phyloP scores from a whole-genome alignment of 2,797 vertebrate species.

The Heteromormyrus szaboi region DNA sequence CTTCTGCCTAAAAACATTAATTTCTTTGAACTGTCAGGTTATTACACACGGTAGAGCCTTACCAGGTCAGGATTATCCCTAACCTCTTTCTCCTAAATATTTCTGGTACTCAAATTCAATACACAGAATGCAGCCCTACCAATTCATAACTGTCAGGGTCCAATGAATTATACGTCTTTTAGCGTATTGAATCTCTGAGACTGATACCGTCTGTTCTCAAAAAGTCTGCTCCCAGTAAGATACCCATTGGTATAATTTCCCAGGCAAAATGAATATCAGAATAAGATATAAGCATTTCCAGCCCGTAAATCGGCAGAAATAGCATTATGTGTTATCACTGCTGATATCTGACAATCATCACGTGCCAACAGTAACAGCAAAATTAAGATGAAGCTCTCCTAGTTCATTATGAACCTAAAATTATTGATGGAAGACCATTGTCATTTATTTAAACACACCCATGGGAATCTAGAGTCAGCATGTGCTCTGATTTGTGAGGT shows the following conservation, averaged over 20 bases:
- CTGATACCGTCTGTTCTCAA: not conserved
- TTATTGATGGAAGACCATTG: not conserved
- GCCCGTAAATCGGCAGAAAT: not conserved
- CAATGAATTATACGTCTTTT: conserved; percentile 13
- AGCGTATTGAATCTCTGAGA: not conserved
- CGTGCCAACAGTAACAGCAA: not conserved
- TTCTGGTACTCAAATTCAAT: conserved; percentile 17
- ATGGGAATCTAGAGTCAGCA: not conserved
- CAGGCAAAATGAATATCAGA: not conserved
- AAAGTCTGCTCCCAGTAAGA: not conserved
- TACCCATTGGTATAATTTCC: not conserved
- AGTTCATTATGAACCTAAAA: not conserved
- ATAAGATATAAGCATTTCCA: conserved; percentile 1
- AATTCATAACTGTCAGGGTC: not conserved
- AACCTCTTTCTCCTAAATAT: conserved; percentile 18
- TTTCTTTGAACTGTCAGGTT: conserved; percentile 35
- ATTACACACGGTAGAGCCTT: conserved; percentile 29
- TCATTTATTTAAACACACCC: not conserved
- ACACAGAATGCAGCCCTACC: not conserved
- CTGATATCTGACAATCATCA: not conserved
- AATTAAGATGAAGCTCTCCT: not conserved
- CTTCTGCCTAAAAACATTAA: conserved; percentile 31
- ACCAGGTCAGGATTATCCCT: conserved; percentile 27
- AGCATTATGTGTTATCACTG: not conserved
- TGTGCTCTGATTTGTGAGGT: not conserved